Conservation (phyloP, 2,113 vertebrate species). For the Alces alces region DNA sequence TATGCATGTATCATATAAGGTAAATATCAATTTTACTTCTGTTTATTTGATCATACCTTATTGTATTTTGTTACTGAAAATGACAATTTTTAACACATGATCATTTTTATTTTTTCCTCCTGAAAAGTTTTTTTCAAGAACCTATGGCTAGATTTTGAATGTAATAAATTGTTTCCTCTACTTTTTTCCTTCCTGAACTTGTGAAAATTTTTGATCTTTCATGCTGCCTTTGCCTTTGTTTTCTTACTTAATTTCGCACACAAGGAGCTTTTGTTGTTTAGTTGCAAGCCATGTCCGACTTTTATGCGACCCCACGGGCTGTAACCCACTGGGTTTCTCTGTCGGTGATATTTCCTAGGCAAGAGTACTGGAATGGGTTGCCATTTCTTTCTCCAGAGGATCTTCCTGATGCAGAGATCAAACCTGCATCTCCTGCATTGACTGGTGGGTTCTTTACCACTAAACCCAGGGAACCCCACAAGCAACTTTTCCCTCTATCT, state of each 20-base stretch:
- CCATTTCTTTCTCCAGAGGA: background rate
- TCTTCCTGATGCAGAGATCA: background rate
- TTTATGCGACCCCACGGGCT: background rate
- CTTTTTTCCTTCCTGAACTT: background rate
- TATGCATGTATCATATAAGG: background rate
- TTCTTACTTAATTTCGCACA: background rate
- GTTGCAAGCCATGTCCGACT: background rate
- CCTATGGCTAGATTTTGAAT: background rate
- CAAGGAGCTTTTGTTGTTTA: background rate
- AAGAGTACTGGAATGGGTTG: background rate
- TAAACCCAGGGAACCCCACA: background rate
- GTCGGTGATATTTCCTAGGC: background rate
- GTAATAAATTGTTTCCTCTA: background rate
- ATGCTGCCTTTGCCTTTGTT: background rate
- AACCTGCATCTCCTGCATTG: background rate
- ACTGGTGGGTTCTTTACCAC: background rate
- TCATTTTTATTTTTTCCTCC: background rate
- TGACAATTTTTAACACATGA: background rate
- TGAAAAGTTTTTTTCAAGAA: background rate
- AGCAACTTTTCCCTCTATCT: background rate
- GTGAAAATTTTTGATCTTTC: background rate
- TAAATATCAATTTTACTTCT: background rate
- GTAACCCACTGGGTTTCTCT: background rate
- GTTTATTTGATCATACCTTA: background rate
- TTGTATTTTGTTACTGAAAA: slow-evolving; percentile 30